phyloP scores from a whole-genome alignment of 2,113 vertebrate species.

The Ochotona curzoniae region DNA sequence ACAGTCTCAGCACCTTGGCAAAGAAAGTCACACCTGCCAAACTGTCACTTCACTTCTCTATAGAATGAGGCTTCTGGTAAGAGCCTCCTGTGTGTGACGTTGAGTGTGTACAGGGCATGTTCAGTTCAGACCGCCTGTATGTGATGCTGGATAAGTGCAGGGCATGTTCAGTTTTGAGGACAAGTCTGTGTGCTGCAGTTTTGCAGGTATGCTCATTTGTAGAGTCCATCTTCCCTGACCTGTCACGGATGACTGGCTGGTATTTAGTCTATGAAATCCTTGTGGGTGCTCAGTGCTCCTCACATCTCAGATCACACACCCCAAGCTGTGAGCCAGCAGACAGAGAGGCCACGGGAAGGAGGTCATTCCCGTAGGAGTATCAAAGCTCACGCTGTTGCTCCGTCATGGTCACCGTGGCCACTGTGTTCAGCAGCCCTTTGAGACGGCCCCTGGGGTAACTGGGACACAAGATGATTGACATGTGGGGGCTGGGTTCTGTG shows the following conservation, averaged over 20 bases:
- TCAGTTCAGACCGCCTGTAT: no score
- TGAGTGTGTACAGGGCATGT: not conserved
- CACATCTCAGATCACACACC: not conserved
- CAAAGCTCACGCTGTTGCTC: no score
- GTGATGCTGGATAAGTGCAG: no score
- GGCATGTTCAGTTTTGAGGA: no score
- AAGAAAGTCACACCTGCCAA: fast-evolving
- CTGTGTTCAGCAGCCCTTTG: not conserved
- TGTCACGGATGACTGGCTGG: not conserved
- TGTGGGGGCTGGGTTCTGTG: not conserved
- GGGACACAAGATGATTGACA: not conserved
- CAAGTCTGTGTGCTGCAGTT: no score
- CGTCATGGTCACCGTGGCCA: not conserved
- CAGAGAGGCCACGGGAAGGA: no score
- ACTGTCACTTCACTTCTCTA: not conserved
- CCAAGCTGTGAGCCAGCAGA: not conserved
- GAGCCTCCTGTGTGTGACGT: not conserved
- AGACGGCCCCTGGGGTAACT: not conserved
- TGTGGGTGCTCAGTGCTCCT: not conserved
- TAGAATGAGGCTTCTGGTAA: not conserved
- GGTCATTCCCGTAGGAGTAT: no score
- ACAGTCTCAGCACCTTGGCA: not conserved
- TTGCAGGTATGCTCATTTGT: not conserved
- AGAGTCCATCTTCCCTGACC: no score
- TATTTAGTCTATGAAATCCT: no score